Conservation (phyloP, 2,797 vertebrate genomes). For the Nannoperca obscura region DNA sequence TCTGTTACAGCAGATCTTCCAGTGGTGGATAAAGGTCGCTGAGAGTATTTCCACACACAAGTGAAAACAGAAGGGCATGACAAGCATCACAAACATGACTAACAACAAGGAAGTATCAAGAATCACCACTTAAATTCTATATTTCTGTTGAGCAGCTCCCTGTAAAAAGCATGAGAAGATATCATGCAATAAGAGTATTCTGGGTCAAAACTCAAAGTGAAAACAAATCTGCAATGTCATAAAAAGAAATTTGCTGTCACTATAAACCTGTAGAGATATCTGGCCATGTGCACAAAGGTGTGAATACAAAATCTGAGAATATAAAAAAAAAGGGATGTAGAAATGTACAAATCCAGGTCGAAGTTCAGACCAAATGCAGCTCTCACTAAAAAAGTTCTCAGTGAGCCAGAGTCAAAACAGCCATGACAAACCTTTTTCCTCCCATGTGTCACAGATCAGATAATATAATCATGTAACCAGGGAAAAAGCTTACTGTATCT, state of each 20-base stretch:
- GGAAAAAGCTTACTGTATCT: not conserved
- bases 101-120: not conserved
- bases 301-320: not conserved
- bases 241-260: not conserved
- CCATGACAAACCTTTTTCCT: not conserved
- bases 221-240: not conserved
- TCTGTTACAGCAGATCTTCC: not conserved
- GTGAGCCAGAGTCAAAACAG: not conserved
- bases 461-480: not conserved
- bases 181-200: not conserved
- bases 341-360: not conserved
- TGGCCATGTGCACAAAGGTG: not conserved
- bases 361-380: not conserved
- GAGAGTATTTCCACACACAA: not conserved
- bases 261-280: not conserved
- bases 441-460: not conserved
- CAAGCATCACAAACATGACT: not conserved
- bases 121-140: not conserved
- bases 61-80: not conserved
- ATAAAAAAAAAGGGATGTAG: not conserved
- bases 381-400: too few species aligned
- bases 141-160: not conserved
- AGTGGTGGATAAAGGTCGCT: not conserved
- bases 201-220: not conserved
- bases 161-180: not conserved